Conservation (phyloP, 2,888 invertebrate species). For the Yponomeuta evonymella region DNA sequence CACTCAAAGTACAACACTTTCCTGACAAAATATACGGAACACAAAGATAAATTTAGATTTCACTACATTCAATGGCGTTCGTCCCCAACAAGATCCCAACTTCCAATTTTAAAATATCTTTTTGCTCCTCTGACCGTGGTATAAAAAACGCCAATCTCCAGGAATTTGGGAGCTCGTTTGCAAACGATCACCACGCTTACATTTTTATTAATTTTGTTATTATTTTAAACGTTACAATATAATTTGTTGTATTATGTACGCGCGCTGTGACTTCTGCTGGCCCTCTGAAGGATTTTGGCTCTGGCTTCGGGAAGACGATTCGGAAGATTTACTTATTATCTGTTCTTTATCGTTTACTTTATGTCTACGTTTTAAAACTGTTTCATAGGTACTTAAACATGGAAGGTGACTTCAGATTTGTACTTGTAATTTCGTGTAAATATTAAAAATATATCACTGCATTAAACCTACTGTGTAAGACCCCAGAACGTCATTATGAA, state of each 20-base stretch:
- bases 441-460: background rate
- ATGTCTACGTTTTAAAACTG: background rate
- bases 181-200: conserved; percentile 57
- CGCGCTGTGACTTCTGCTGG: conserved; percentile 36
- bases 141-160: conserved; percentile 11
- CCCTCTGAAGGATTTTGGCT: conserved; percentile 36
- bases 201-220: conserved; percentile 70
- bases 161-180: conserved; percentile 39
- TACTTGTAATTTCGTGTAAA: background rate
- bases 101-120: conserved; percentile 45
- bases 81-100: conserved; percentile 33
- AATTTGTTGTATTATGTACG: conserved; percentile 61
- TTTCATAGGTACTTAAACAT: background rate
- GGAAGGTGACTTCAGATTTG: background rate
- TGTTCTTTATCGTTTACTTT: background rate
- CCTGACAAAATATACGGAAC: conserved; percentile 51
- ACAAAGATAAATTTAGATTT: conserved; percentile 56
- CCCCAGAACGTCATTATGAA: too few species aligned
- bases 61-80: conserved; percentile 60
- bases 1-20: conserved; percentile 62
- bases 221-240: conserved; percentile 73
- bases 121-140: conserved; percentile 40
- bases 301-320: conserved; percentile 53
- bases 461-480: too few species aligned
- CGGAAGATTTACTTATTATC: conserved; percentile 46